These are phyloP conservation scores for Oryctolagus cuniculus DNA, from an alignment of 2,113 vertebrate species.

Conservation along the genomic window DNA sequence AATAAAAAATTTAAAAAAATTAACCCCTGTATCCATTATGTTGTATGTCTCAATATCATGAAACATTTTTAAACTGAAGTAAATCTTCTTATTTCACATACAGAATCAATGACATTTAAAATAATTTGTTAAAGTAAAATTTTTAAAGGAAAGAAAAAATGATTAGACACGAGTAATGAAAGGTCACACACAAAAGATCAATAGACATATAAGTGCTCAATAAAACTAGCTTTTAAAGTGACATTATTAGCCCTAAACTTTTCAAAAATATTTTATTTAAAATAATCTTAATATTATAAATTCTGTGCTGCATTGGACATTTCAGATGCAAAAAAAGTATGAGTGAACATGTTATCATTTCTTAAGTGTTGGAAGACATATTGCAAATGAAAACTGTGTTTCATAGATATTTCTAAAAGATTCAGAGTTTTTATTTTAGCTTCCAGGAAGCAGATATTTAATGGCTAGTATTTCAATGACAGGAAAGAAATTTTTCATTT, in stretches of 20 bases:
- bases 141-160: too few relatives aligned
- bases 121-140: too few relatives aligned
- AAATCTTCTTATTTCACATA: too few relatives aligned
- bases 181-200: neutral
- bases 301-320: neutral
- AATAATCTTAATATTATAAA: slow-evolving; percentile 47
- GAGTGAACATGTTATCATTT: slow-evolving; percentile 26
- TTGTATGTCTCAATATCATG: too few relatives aligned
- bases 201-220: neutral
- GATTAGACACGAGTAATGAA: neutral
- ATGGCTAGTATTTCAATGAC: slow-evolving; percentile 78
- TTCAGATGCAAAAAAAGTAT: slow-evolving; percentile 41
- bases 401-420: slow-evolving; percentile 75
- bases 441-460: slow-evolving; percentile 80
- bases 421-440: slow-evolving; percentile 76
- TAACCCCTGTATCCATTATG: too few relatives aligned
- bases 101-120: too few relatives aligned
- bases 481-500: slow-evolving; percentile 76
- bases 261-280: slow-evolving; percentile 48
- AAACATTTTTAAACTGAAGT: too few relatives aligned
- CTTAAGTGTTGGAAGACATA: slow-evolving; percentile 33
- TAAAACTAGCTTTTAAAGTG: slow-evolving; percentile 26
- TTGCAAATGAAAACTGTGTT: slow-evolving; percentile 58
- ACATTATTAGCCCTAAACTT: neutral
- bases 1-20: too few relatives aligned